These are phyloP conservation scores for Panopea generosa DNA, from an alignment of 2,888 invertebrate species.

Conservation along the genomic window DNA sequence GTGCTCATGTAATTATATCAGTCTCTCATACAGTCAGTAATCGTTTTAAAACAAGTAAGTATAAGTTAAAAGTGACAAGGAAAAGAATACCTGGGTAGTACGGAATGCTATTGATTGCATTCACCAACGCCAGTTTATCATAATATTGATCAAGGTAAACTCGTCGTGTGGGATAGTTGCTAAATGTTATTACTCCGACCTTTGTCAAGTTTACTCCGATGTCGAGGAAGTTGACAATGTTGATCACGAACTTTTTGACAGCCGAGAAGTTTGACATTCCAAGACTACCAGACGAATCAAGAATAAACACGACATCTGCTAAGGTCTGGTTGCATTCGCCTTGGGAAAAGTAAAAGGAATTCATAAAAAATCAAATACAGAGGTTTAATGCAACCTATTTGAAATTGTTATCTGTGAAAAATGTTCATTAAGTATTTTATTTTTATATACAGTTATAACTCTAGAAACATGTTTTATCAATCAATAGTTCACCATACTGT, in stretches of 20 bases:
- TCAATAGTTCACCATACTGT: too few species aligned
- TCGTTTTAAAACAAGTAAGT: too few species aligned
- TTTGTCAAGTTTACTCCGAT: slow-evolving; percentile 38
- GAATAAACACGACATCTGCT: slow-evolving; percentile 51
- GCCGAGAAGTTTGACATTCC: slow-evolving; percentile 38
- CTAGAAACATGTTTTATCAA: too few species aligned
- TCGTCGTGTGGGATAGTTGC: slow-evolving; percentile 42
- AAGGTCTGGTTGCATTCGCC: slow-evolving; percentile 54
- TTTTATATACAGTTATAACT: too few species aligned
- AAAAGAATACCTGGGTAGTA: slow-evolving; percentile 60
- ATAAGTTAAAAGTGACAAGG: too few species aligned
- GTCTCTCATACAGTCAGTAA: too few species aligned
- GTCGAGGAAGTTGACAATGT: slow-evolving; percentile 44
- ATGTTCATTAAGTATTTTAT: too few species aligned
- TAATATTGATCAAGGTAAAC: slow-evolving; percentile 34
- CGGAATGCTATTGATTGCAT: slow-evolving; percentile 47
- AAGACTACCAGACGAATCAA: slow-evolving; percentile 58
- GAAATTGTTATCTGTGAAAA: too few species aligned
- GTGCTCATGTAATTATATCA: too few species aligned
- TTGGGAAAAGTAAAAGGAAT: slow-evolving; percentile 16
- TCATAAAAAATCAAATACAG: too few species aligned
- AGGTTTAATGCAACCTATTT: too few species aligned
- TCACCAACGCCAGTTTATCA: slow-evolving; percentile 28
- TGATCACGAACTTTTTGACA: slow-evolving; percentile 47
- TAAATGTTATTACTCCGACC: slow-evolving; percentile 58